Evolutionary conservation across 2,113 vertebrate genomes (phyloP).

Genomic region (Chiloscyllium plagiosum): DNA sequence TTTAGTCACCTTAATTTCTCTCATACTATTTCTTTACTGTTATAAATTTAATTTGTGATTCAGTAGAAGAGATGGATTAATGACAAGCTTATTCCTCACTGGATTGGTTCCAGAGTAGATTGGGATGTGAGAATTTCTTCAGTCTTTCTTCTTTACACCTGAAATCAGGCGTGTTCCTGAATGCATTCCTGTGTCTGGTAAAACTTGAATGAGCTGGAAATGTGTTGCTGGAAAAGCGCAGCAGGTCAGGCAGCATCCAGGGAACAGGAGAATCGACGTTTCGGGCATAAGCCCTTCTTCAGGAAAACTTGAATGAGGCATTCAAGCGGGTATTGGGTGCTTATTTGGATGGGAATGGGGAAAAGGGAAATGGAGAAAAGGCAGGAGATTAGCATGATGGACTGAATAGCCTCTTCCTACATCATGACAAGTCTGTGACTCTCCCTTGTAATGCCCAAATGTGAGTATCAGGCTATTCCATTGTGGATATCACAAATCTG

Average conservation of each 20-base stretch:
- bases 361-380: no score
- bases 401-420: no score
- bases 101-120: background rate
- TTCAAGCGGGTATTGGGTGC: no score
- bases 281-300: no score
- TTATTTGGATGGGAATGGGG: no score
- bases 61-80: background rate
- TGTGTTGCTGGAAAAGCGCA: no score
- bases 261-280: no score
- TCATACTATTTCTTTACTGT: no score
- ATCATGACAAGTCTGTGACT: background rate
- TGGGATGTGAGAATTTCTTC: background rate
- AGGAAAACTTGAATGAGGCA: background rate
- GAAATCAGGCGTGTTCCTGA: background rate
- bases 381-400: no score
- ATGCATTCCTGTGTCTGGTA: background rate
- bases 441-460: background rate
- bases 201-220: background rate
- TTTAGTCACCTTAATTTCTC: no score
- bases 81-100: background rate
- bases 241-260: no score
- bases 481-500: background rate
- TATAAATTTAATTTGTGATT: background rate
- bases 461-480: background rate
- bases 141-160: background rate